These are phyloP conservation scores for Chymomyza fuscimana DNA, from an alignment of 2,888 invertebrate genomes.

Conservation along the genomic window DNA sequence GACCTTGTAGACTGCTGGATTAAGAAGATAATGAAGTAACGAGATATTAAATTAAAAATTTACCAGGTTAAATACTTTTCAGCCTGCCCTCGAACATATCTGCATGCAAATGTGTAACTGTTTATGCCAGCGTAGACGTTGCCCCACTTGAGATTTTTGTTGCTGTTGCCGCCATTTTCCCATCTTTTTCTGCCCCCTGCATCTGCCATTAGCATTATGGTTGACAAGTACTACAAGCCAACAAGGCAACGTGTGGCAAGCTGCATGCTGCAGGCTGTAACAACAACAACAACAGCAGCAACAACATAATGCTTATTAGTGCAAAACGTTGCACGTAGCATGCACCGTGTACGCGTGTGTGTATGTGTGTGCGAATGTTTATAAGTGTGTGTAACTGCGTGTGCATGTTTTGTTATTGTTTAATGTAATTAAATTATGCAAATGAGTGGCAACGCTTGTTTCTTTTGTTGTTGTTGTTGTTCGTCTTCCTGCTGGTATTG, in stretches of 20 bases:
- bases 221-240: conserved; percentile 52
- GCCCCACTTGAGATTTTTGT: conserved; percentile 51
- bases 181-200: conserved; percentile 13
- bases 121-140: conserved; percentile 52
- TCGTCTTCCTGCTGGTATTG: conserved; percentile 22
- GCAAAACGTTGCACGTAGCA: conserved; percentile 61
- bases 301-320: conserved; percentile 54
- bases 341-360: background rate
- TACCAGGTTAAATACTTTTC: too few species aligned
- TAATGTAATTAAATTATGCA: conserved; percentile 72
- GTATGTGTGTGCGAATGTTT: conserved; percentile 6
- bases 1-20: too few species aligned
- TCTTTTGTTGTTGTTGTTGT: conserved; percentile 21
- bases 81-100: conserved; percentile 5
- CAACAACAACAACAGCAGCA: conserved; percentile 13
- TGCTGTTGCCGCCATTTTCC: conserved; percentile 12
- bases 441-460: conserved; percentile 55
- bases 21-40: too few species aligned
- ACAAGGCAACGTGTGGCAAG: background rate
- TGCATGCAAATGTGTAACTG: conserved; percentile 66
- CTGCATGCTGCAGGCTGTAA: background rate
- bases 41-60: too few species aligned
- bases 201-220: conserved; percentile 34
- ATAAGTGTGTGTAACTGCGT: conserved; percentile 25
- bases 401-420: conserved; percentile 63